A percentile compares a stretch with the other conserved stretches of the same genome.
phyloP scores from a whole-genome alignment of 2,113 vertebrate species.

The Malurus elegans region DNA sequence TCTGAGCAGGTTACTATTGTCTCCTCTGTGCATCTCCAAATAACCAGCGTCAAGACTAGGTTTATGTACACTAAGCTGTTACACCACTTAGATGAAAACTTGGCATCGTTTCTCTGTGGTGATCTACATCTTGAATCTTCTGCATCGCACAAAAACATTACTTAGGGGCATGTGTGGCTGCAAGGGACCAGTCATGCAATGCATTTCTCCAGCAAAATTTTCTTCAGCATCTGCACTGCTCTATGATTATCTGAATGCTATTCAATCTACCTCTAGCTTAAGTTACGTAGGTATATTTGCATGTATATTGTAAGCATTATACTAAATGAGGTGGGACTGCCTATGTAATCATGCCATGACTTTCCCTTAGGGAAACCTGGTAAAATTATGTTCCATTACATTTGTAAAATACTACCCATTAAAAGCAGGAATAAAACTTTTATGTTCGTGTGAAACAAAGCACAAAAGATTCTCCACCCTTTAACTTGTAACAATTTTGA shows the following conservation, averaged over 20 bases:
- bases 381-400: conserved; percentile 69
- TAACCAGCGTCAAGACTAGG: neutral
- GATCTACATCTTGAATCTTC: neutral
- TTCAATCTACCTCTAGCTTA: conserved; percentile 9
- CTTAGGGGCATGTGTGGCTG: neutral
- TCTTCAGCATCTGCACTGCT: neutral
- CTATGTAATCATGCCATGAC: conserved; percentile 17
- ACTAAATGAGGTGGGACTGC: conserved; percentile 36
- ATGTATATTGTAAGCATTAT: conserved; percentile 35
- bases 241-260: conserved; percentile 3
- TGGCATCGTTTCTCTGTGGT: neutral
- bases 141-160: neutral
- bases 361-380: conserved; percentile 53
- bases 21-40: neutral
- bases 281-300: conserved; percentile 9
- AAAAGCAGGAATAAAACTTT: conserved; percentile 67
- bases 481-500: conserved; percentile 42
- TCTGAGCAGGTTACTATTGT: neutral
- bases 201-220: neutral
- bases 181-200: neutral
- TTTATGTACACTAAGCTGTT: neutral
- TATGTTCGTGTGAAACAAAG: conserved; percentile 60
- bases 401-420: conserved; percentile 65
- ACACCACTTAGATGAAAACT: neutral
- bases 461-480: conserved; percentile 40